A percentile compares a stretch with the other conserved stretches of the same genome.
Evolutionary conservation across 2,113 vertebrate species (phyloP).

Genomic region (Recurvirostra avosetta): DNA sequence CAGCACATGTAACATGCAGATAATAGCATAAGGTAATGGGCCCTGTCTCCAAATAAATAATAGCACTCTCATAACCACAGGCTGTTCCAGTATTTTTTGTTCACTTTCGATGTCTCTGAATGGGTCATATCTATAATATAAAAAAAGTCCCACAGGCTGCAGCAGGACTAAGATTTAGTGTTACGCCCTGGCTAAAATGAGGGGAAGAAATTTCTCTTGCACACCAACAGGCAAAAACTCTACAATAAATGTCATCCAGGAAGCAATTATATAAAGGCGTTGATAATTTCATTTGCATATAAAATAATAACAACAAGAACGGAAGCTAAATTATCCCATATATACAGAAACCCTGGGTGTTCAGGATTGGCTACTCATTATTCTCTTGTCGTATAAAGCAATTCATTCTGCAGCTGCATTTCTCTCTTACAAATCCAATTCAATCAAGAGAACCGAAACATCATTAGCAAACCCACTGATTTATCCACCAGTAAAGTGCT

Average conservation of each 20-base stretch:
- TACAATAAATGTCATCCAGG: slow-evolving; percentile 28
- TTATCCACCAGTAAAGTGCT: slow-evolving; percentile 51
- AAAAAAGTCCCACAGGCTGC: not conserved
- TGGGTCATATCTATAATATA: not conserved
- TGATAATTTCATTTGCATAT: slow-evolving; percentile 58
- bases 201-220: not conserved
- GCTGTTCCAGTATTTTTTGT: slow-evolving; percentile 13
- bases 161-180: slow-evolving; percentile 1
- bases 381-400: slow-evolving; percentile 47
- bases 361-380: slow-evolving; percentile 41
- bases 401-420: slow-evolving; percentile 60
- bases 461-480: slow-evolving; percentile 54
- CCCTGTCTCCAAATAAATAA: slow-evolving; percentile 8
- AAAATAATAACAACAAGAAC: slow-evolving; percentile 43
- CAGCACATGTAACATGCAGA: not conserved
- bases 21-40: not conserved
- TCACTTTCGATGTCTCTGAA: not conserved
- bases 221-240: not conserved
- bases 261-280: slow-evolving; percentile 11
- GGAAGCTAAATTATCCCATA: slow-evolving; percentile 19
- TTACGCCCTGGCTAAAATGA: not conserved
- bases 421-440: slow-evolving; percentile 54
- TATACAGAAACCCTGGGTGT: slow-evolving; percentile 13
- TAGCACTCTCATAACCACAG: not conserved
- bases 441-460: slow-evolving; percentile 52